Evolutionary conservation across 2,113 vertebrate species (phyloP), one percentile per base, ranked within the genome.

Genomic region (Halcyon senegalensis): DNA sequence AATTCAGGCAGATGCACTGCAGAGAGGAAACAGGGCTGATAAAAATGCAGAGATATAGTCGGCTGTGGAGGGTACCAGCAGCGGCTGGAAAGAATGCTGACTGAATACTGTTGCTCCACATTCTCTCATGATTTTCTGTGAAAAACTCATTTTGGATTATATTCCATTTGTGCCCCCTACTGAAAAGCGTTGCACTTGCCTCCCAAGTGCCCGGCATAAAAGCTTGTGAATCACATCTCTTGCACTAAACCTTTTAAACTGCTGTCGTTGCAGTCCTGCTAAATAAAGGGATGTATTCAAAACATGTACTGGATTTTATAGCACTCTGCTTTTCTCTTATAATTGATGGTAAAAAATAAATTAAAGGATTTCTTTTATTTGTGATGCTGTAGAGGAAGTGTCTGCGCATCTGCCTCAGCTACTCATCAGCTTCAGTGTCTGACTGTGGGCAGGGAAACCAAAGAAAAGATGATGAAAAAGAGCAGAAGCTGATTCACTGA

Each of bases 111-210:
- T 48, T 89, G 80, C 64, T 63, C 91, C 43, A 10, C 1, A 0
- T 31, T 55, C 48, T 95, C 72, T 73, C 2, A 0, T 59, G 17
- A 31, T 95, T 94, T 97, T 85, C 55, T 64, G 7, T 37, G 75
- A 69, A 86, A 60, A 84, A 35, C 59, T 93, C 67, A 58, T 90
- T 94, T 92, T 82, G 50, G 62, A 43, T 79, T 93, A 15, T 88
- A 91, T 94, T 94, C 80, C 95, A 24, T 94, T 96, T 94, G 74
- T 97, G 87, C 89, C 89, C 77, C 91, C 89, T 92, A 8, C 73
- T 91, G 94, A 94, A 84, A 79, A 84, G 66, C 51, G 31, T 51
- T 75, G 56, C 44, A 23, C 62, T 95, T 87, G 74, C 62, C 62
- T 96, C 67, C 13, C 7, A 27, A 93, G 69, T 44, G 60, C 37